Percentiles rank a stretch among this genome's conserved stretches.
These are phyloP conservation scores for Geopemphigus sp. DNA, from an alignment of 1,140 invertebrate species.

Conservation along the genomic window DNA sequence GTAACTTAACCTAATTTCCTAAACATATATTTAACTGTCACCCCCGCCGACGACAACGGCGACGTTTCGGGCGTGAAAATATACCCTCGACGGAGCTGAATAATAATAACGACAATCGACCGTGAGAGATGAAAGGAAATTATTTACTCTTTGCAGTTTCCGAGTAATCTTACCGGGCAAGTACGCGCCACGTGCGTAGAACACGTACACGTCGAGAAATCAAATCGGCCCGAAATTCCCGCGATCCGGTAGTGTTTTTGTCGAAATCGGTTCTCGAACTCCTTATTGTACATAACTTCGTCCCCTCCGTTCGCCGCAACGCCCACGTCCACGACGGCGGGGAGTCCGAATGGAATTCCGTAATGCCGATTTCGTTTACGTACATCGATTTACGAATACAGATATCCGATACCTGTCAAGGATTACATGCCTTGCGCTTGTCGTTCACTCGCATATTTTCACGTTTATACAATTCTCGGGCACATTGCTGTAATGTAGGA, in stretches of 20 bases:
- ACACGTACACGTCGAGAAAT: conserved; percentile 31
- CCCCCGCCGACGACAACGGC: background rate
- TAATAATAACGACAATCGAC: conserved; percentile 30
- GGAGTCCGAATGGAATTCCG: too few species aligned
- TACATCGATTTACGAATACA: too few species aligned
- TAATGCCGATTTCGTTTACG: too few species aligned
- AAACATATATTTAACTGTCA: conserved; percentile 47
- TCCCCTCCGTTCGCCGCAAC: background rate
- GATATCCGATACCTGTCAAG: too few species aligned
- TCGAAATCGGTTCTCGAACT: too few species aligned
- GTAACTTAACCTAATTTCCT: conserved; percentile 41
- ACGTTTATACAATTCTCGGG: too few species aligned
- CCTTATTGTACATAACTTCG: background rate
- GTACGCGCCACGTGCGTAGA: background rate
- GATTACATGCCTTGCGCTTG: too few species aligned
- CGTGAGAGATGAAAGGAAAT: conserved; percentile 44
- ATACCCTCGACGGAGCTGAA: conserved; percentile 2
- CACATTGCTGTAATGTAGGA: too few species aligned
- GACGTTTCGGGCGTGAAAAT: background rate
- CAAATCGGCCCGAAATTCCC: too few species aligned
- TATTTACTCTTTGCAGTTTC: conserved; percentile 48
- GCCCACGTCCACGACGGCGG: too few species aligned
- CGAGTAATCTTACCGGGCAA: conserved; percentile 19
- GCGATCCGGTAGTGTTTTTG: background rate
- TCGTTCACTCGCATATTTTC: too few species aligned